Conservation (phyloP, 2,113 vertebrate species). For the Scomber scombrus region DNA sequence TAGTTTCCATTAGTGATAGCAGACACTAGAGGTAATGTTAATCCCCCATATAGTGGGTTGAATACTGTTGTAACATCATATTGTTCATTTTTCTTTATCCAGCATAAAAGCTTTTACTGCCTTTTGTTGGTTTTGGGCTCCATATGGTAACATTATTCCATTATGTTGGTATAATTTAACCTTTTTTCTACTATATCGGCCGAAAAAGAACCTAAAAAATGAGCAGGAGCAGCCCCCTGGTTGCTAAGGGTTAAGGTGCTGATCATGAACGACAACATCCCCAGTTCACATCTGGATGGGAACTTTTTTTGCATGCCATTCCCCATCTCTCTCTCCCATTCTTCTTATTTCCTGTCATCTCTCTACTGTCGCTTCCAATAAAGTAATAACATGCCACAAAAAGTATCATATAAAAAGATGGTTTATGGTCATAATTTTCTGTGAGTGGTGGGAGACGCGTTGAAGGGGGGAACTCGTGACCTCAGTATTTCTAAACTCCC, state of each 20-base stretch:
- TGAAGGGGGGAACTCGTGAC: background rate
- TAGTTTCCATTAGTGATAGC: background rate
- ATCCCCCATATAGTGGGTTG: background rate
- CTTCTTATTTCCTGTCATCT: background rate
- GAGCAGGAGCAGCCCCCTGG: no score
- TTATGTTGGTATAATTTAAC: no score
- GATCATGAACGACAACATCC: background rate
- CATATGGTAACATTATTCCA: no score
- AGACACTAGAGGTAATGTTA: background rate
- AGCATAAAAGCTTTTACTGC: background rate
- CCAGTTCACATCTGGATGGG: background rate
- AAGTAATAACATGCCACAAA: background rate
- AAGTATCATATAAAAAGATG: background rate
- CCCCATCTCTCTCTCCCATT: background rate
- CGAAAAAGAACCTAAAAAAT: no score
- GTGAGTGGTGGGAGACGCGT: conserved; percentile 4
- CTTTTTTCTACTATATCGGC: no score
- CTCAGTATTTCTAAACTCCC: conserved; percentile 19
- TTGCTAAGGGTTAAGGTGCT: background rate
- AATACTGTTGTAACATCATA: background rate
- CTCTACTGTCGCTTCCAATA: background rate
- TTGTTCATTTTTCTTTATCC: background rate
- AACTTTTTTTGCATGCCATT: background rate
- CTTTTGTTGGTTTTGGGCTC: background rate
- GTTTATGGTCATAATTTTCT: conserved; percentile 40